Evolutionary conservation across 2,797 vertebrate species (phyloP).

Genomic region (Tokudaia tokunoshimensis): DNA sequence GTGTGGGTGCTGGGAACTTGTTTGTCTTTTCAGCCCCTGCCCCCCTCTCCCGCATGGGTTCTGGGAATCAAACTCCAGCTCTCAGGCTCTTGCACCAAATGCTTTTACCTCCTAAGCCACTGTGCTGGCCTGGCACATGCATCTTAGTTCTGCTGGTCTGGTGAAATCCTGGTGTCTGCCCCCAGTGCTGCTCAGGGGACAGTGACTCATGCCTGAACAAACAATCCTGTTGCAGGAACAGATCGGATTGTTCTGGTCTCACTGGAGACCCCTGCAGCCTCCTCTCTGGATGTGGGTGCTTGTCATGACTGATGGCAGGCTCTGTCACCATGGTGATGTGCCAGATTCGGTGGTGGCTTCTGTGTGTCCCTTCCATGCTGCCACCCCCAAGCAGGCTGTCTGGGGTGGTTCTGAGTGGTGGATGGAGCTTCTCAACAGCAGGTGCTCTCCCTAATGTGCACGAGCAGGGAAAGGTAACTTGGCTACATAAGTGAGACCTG

Average conservation of each 20-base stretch:
- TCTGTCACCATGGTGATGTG: not conserved
- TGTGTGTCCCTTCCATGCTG: too few relatives aligned
- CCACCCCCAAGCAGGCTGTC: not conserved
- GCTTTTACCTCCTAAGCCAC: too few relatives aligned
- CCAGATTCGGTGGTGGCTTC: too few relatives aligned
- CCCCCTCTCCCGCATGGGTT: too few relatives aligned
- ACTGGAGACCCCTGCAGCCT: not conserved
- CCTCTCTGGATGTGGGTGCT: not conserved
- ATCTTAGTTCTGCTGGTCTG: not conserved
- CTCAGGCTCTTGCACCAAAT: not conserved
- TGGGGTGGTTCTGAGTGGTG: too few relatives aligned
- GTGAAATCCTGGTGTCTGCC: not conserved
- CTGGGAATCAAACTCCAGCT: not conserved
- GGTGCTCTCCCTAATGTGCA: too few relatives aligned
- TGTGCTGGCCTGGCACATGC: too few relatives aligned
- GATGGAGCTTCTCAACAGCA: not conserved
- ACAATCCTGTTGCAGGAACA: not conserved
- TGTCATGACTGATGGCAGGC: not conserved
- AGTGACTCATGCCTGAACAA: not conserved
- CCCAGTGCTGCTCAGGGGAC: not conserved
- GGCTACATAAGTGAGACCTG: too few relatives aligned
- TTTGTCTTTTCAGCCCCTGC: not conserved
- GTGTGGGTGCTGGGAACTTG: not conserved
- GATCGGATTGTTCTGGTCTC: not conserved
- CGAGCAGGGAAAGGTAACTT: fast-evolving